Percentiles rank a stretch among this genome's conserved stretches.
Evolutionary conservation across 2,888 invertebrate genomes (phyloP).

Genomic region (Thereva nobilitata): DNA sequence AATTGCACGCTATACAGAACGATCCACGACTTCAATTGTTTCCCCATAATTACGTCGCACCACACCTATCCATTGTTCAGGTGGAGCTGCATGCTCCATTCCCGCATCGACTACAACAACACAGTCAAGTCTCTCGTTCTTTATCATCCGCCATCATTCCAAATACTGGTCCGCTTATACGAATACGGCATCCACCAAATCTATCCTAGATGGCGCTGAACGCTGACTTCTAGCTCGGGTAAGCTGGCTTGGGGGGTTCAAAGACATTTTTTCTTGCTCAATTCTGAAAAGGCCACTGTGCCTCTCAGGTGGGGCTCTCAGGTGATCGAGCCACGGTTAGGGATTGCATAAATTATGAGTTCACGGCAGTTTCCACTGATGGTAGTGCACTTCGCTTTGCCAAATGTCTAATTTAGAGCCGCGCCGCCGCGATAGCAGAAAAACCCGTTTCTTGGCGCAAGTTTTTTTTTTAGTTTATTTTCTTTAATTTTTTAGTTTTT

Average conservation of each 20-base stretch:
- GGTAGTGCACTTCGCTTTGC: constrained; percentile 24
- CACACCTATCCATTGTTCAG: constrained; percentile 26
- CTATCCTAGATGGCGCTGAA: no score
- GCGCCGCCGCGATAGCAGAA: neutral
- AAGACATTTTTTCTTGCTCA: constrained; percentile 23
- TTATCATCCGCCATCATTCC: constrained; percentile 8
- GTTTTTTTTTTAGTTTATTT: constrained; percentile 2
- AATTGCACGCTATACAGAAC: constrained; percentile 19
- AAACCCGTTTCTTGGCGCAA: constrained; percentile 10
- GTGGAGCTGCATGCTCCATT: neutral
- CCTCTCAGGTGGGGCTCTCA: constrained; percentile 1
- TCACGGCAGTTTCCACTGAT: constrained; percentile 10
- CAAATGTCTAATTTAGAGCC: constrained; percentile 11
- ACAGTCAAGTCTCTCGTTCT: no score
- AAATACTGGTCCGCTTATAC: constrained; percentile 15
- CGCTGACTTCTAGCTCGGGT: no score
- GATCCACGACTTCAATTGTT: constrained; percentile 28
- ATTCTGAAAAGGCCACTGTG: neutral
- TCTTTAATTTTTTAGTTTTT: neutral
- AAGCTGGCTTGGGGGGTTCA: constrained; percentile 1
- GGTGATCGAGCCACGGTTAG: constrained; percentile 8
- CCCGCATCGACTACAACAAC: neutral
- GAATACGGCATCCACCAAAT: neutral
- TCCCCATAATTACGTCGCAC: constrained; percentile 12
- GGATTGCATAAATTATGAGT: constrained; percentile 30